Conservation (phyloP, 2,888 invertebrate genomes). For the Cotesia congregata region DNA sequence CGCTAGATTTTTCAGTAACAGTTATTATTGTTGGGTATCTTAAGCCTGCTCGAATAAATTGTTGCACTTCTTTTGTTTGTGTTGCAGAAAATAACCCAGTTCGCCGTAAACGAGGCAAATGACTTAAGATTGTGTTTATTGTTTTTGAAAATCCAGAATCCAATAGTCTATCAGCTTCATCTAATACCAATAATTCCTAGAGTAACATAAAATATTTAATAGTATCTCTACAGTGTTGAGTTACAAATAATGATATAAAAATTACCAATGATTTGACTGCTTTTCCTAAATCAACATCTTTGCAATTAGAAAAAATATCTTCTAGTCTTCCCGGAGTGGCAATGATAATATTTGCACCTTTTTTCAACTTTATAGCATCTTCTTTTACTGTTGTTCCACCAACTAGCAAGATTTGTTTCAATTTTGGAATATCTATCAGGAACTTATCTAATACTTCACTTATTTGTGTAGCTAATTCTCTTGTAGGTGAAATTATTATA, state of each 20-base stretch:
- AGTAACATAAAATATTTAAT: conserved; percentile 50
- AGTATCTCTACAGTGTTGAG: neutral
- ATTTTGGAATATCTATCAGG: conserved; percentile 68
- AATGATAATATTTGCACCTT: conserved; percentile 88
- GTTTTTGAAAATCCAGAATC: conserved; percentile 92
- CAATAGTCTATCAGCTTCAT: conserved; percentile 96
- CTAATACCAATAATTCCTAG: conserved; percentile 91
- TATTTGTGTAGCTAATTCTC: conserved; percentile 95
- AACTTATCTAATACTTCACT: conserved; percentile 76
- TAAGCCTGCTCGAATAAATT: conserved; percentile 92
- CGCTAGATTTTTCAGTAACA: conserved; percentile 87
- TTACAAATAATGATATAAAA: conserved; percentile 39
- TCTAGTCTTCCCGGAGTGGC: conserved; percentile 96
- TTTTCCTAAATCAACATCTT: conserved; percentile 78
- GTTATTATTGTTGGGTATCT: conserved; percentile 92
- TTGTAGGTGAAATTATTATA: conserved; percentile 93
- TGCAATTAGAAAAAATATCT: conserved; percentile 83
- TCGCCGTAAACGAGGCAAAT: conserved; percentile 91
- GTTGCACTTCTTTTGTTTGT: conserved; percentile 93
- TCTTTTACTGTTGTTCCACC: conserved; percentile 88
- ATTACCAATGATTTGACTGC: conserved; percentile 84
- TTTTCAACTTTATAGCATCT: conserved; percentile 79
- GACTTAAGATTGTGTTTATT: conserved; percentile 89
- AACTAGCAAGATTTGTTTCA: conserved; percentile 78
- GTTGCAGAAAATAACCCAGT: conserved; percentile 99